Evolutionary conservation across 2,888 invertebrate species (phyloP).

Genomic region (Heliconius erato): DNA sequence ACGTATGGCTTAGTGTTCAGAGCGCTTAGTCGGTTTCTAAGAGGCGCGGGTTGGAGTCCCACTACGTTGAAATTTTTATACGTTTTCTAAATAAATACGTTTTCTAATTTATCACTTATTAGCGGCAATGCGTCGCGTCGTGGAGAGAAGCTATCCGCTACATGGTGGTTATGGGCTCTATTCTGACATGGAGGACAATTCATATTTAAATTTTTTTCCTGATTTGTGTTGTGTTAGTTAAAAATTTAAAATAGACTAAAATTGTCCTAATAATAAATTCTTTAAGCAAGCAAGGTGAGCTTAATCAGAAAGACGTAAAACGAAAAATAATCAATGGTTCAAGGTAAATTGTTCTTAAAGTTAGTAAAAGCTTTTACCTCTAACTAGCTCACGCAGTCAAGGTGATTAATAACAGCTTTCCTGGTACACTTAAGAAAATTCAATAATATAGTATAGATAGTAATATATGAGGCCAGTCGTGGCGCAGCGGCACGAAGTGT

Average conservation of each 20-base stretch:
- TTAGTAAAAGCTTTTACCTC: background rate
- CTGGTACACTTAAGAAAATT: background rate
- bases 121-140: background rate
- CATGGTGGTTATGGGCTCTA: background rate
- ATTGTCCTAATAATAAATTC: background rate
- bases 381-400: background rate
- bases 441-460: too few relatives aligned
- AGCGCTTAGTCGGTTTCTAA: too few relatives aligned
- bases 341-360: background rate
- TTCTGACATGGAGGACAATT: background rate
- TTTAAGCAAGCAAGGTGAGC: too few relatives aligned
- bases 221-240: too few relatives aligned
- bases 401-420: slow-evolving; percentile 9
- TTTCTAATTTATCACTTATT: too few relatives aligned
- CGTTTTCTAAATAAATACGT: too few relatives aligned
- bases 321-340: background rate
- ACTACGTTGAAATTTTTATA: too few relatives aligned
- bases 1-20: too few relatives aligned
- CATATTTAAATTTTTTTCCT: too few relatives aligned
- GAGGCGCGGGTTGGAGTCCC: too few relatives aligned
- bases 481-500: too few relatives aligned
- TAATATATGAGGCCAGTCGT: too few relatives aligned
- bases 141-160: background rate
- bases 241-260: background rate
- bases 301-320: background rate